Conservation (phyloP, 2,797 vertebrate genomes). For the Triplophysa yarkandensis region DNA sequence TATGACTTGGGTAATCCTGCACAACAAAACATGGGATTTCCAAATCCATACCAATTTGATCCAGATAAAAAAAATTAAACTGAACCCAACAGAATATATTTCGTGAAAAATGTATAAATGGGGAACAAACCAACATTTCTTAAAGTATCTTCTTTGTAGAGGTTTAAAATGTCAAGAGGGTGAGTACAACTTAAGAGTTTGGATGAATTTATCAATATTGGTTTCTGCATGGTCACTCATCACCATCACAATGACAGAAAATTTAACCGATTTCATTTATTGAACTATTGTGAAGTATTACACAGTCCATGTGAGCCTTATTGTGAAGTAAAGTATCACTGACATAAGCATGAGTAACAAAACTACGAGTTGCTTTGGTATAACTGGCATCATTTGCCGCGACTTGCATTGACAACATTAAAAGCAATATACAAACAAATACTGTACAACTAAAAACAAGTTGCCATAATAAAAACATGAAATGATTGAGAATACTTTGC, state of each 20-base stretch:
- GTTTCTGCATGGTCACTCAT: neutral
- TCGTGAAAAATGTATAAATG: too few relatives aligned
- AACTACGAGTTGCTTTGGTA: neutral
- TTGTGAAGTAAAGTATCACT: neutral
- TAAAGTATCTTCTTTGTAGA: too few relatives aligned
- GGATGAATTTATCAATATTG: neutral
- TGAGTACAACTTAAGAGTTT: too few relatives aligned
- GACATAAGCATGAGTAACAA: neutral
- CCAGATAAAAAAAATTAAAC: too few relatives aligned
- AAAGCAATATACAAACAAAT: conserved; percentile 7
- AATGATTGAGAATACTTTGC: neutral
- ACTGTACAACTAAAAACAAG: conserved; percentile 2
- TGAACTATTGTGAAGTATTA: conserved; percentile 6
- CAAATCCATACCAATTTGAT: too few relatives aligned
- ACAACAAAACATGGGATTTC: too few relatives aligned
- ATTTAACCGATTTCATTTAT: conserved; percentile 19
- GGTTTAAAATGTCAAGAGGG: too few relatives aligned
- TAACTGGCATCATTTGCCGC: neutral
- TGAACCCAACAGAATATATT: too few relatives aligned
- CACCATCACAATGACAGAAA: conserved; percentile 4
- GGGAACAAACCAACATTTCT: too few relatives aligned
- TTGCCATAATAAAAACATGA: conserved; percentile 16
- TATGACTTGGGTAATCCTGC: too few relatives aligned
- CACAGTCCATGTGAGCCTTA: neutral
- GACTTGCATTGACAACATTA: neutral